Evolutionary conservation across 2,888 invertebrate species (phyloP).

Genomic region (Cephus pygmeus): DNA sequence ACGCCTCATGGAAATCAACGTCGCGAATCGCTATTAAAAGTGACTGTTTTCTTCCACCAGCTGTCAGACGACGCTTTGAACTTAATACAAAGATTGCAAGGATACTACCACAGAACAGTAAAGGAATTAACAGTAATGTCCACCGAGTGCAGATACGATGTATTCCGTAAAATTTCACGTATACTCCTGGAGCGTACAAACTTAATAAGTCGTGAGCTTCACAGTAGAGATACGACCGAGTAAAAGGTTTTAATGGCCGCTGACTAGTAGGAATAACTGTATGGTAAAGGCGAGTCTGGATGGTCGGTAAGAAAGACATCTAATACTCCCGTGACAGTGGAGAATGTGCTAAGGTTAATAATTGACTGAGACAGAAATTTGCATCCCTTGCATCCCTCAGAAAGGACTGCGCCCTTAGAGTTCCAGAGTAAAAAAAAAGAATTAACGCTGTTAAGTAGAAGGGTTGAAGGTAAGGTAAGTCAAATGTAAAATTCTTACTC

Average conservation of each 20-base stretch:
- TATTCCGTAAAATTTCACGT: neutral
- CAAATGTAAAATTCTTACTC: neutral
- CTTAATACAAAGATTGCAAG: neutral
- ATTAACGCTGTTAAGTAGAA: neutral
- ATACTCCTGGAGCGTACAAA: neutral
- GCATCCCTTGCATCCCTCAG: neutral
- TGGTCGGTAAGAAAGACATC: neutral
- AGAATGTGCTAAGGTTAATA: neutral
- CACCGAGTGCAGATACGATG: neutral
- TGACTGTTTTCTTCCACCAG: neutral
- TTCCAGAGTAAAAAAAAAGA: neutral
- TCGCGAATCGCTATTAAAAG: neutral
- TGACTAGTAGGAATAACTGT: neutral
- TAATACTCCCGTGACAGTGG: neutral
- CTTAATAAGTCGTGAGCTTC: neutral
- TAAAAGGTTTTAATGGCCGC: constrained; percentile 8
- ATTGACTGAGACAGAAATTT: neutral
- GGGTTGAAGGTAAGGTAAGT: neutral
- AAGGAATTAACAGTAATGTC: neutral
- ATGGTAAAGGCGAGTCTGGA: neutral
- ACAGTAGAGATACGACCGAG: constrained; percentile 9
- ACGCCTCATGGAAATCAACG: neutral
- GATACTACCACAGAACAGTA: neutral
- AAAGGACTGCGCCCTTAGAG: neutral
- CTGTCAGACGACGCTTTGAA: neutral